Conservation (phyloP, 2,888 invertebrate genomes). For the Drosophila prolongata region DNA sequence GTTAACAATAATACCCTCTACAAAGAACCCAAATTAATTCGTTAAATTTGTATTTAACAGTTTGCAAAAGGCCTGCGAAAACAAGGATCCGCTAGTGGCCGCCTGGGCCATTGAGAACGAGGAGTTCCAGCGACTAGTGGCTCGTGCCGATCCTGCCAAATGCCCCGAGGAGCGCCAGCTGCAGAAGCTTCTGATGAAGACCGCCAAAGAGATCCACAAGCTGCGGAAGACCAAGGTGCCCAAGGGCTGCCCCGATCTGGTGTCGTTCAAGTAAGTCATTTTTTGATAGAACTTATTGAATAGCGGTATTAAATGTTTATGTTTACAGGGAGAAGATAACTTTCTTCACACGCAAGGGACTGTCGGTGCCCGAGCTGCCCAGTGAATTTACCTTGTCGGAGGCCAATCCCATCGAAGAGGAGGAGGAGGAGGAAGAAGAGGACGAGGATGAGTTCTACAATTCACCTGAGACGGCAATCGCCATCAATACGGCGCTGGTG, state of each 20-base stretch:
- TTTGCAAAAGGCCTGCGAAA: constrained; percentile 93
- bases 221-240: constrained; percentile 94
- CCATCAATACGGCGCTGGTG: constrained; percentile 83
- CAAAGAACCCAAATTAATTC: background rate
- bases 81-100: constrained; percentile 92
- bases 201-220: constrained; percentile 96
- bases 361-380: constrained; percentile 91
- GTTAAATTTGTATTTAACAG: constrained; percentile 77
- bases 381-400: constrained; percentile 86
- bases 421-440: constrained; percentile 78
- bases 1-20: constrained; percentile 27
- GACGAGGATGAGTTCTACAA: constrained; percentile 71
- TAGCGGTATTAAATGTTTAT: background rate
- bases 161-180: constrained; percentile 86
- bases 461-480: constrained; percentile 80
- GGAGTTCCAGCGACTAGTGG: constrained; percentile 90
- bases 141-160: constrained; percentile 84
- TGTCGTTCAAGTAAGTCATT: constrained; percentile 94
- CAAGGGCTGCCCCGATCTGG: constrained; percentile 94
- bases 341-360: constrained; percentile 94
- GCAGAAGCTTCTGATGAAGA: constrained; percentile 93
- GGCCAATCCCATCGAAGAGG: constrained; percentile 84
- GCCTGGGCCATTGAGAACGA: constrained; percentile 95
- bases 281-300: fast-evolving
- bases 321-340: constrained; percentile 96